Evolutionary conservation across 2,113 vertebrate species (phyloP).

Genomic region (Petrocephalus microphthalmus): DNA sequence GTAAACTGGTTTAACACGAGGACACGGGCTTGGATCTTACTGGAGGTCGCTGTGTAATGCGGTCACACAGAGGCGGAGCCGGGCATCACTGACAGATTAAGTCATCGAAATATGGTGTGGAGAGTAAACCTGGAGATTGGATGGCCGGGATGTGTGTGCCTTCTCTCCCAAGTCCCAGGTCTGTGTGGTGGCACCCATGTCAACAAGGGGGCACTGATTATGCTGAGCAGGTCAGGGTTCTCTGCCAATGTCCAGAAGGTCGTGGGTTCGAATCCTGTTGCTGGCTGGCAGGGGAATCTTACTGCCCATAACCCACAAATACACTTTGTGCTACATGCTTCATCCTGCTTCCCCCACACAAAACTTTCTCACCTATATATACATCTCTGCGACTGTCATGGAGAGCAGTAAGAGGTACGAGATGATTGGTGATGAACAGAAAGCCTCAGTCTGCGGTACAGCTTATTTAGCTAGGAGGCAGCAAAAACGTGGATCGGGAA

Average conservation of each 20-base stretch:
- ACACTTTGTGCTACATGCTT: not conserved
- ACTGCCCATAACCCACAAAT: too few relatives aligned
- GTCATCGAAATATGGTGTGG: not conserved
- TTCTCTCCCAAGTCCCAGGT: not conserved
- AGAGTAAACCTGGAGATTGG: not conserved
- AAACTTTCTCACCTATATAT: not conserved
- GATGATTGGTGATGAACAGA: not conserved
- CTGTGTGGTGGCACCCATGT: not conserved
- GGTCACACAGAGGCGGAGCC: not conserved
- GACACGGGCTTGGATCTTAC: not conserved
- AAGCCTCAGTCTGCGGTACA: too few relatives aligned
- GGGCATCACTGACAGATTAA: not conserved
- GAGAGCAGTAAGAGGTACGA: not conserved
- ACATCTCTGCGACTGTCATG: not conserved
- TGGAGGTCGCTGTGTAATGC: not conserved
- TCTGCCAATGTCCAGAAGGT: not conserved
- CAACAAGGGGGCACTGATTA: not conserved
- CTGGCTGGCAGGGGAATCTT: not conserved
- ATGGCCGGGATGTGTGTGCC: not conserved
- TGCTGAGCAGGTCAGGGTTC: not conserved
- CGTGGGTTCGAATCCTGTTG: not conserved
- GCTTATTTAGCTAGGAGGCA: not conserved
- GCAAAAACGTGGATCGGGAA: too few relatives aligned
- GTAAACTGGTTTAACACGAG: not conserved
- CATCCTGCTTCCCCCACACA: not conserved